Evolutionary conservation across 2,113 vertebrate genomes (phyloP).

Genomic region (Holacanthus passer): DNA sequence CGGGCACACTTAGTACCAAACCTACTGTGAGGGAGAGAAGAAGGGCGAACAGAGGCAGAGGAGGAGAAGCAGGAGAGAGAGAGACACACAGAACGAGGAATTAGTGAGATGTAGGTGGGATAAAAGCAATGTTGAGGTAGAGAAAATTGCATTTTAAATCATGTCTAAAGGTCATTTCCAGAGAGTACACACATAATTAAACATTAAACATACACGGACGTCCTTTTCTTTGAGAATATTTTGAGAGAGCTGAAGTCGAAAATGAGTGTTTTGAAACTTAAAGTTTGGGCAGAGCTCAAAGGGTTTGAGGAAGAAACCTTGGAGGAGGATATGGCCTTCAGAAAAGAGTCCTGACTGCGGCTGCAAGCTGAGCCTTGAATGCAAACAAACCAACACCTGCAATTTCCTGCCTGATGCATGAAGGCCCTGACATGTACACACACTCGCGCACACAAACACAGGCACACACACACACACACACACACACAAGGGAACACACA

Average conservation of each 20-base stretch:
- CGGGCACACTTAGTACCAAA: constrained; percentile 98
- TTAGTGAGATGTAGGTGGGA: constrained; percentile 6
- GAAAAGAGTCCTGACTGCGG: constrained; percentile 65
- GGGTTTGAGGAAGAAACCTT: constrained; percentile 63
- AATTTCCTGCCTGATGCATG: constrained; percentile 80
- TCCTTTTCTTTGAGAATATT: constrained; percentile 21
- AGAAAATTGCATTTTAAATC: constrained; percentile 25
- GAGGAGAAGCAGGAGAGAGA: neutral
- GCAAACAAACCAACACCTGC: constrained; percentile 84
- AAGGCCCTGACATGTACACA: constrained; percentile 75
- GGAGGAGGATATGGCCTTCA: constrained; percentile 73
- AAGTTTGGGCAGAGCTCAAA: constrained; percentile 59
- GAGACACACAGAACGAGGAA: constrained; percentile 38
- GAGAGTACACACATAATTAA: neutral
- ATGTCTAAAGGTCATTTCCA: constrained; percentile 6
- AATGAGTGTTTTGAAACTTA: constrained; percentile 43
- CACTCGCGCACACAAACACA: too few relatives aligned
- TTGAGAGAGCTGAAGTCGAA: constrained; percentile 28
- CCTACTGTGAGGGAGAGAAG: constrained; percentile 87
- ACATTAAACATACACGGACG: neutral
- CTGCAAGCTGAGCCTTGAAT: constrained; percentile 78
- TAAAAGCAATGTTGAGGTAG: constrained; percentile 9
- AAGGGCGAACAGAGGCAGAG: constrained; percentile 28
- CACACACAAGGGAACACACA: constrained; percentile 33
- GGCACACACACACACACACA: constrained; percentile 29